These are phyloP conservation scores for Penaeus japonicus DNA, from an alignment of 1,140 invertebrate species.

Conservation along the genomic window DNA sequence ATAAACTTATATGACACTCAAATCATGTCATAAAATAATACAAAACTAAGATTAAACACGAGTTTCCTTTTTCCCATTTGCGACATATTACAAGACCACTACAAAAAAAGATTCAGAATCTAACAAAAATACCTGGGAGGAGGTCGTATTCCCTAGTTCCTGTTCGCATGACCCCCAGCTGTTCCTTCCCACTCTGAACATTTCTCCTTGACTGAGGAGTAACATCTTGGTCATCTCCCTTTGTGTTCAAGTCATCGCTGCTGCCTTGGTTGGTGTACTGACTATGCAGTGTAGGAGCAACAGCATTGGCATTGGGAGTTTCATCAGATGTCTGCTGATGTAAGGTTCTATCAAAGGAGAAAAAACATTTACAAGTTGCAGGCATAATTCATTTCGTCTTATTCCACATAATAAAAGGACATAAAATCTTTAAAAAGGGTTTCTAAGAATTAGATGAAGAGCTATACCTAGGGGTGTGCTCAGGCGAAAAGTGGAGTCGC, in stretches of 20 bases:
- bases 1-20: too few species aligned
- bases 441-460: neutral
- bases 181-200: neutral
- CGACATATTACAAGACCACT: neutral
- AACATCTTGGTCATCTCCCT: neutral
- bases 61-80: too few species aligned
- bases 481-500: neutral
- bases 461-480: neutral
- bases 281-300: neutral
- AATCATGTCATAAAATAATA: too few species aligned
- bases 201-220: neutral
- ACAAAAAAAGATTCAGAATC: neutral
- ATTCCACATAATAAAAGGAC: too few species aligned
- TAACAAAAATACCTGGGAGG: constrained; percentile 1
- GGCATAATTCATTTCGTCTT: too few species aligned
- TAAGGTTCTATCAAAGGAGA: too few species aligned
- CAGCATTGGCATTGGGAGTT: too few species aligned
- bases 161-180: constrained; percentile 22
- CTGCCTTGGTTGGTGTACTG: neutral
- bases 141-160: constrained; percentile 31
- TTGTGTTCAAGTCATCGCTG: neutral
- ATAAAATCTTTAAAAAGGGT: neutral
- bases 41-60: too few species aligned
- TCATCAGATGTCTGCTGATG: too few species aligned
- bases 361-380: too few species aligned